Evolutionary conservation across 2,888 invertebrate genomes (phyloP), one percentile per base, ranked within the genome.

Genomic region (Drosophila robusta): DNA sequence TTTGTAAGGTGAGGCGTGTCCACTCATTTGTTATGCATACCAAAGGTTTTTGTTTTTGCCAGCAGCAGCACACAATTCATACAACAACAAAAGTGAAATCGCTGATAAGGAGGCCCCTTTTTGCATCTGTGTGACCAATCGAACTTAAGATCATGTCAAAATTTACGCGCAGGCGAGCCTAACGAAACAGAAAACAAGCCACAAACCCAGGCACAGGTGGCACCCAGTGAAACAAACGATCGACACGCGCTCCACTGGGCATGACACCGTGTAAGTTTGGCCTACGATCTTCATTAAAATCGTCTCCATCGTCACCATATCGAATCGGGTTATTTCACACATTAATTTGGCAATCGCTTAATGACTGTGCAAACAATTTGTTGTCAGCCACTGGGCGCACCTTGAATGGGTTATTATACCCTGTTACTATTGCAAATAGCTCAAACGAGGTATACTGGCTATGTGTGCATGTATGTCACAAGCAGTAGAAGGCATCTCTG

Each of bases 61-160:
- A 60, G 42, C 61, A 76, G 52, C 77, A 68, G 32, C 32, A 32
- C 18, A 1, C 18, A 18, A 18, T 29, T 67, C 68, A 36, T 26
- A 29, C 46, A 56, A 44, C 57, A 61, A 62, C 62, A 54, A 58
- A 84, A 87, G 87, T 79, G 83, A 84, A 84, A 87, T 84, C 84
- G 70, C 81, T 81, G 84, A 84, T 86, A 86, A 72, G 70, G 60
- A 46, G 45, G 42, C 51, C 64, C 54, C 55, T 61, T 41, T 71
- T 60, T 62, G 51, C 47, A 42, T 38, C 52, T 44, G 14, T 47
- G 41, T 52, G 44, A 51, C 42, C 51, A 50, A 18, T 60, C 32
- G 63, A 65, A 70, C 45, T 74, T 24, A 39, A 52, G 47, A 63
- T n/a, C 51, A 41, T 68, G 63, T 42, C 34, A 29, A 51, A 76